These are phyloP conservation scores for Leucopsar rothschildi DNA, from an alignment of 2,113 vertebrate genomes.

Conservation along the genomic window DNA sequence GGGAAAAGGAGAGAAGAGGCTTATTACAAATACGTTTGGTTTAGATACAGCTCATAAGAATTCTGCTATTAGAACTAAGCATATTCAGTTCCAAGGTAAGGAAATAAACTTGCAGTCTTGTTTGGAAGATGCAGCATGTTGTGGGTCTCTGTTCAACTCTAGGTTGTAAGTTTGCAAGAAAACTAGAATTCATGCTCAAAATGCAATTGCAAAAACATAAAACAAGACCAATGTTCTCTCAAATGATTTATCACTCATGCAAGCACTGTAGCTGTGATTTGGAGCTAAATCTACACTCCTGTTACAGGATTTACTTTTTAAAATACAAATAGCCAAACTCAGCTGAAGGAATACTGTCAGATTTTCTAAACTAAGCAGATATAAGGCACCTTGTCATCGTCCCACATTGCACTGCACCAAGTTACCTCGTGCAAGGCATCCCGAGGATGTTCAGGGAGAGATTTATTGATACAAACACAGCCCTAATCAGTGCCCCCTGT, in stretches of 20 bases:
- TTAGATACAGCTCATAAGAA: not conserved
- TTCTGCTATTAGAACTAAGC: not conserved
- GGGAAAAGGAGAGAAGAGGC: not conserved
- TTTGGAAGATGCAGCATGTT: not conserved
- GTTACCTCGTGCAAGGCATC: not conserved
- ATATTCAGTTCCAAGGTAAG: not conserved
- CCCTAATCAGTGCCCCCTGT: not conserved
- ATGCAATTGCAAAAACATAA: not conserved
- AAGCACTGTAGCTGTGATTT: not conserved
- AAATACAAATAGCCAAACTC: not conserved
- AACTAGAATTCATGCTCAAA: not conserved
- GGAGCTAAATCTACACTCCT: not conserved
- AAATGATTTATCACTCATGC: not conserved
- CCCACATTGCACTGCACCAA: not conserved
- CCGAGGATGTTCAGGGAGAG: not conserved
- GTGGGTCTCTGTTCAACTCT: not conserved
- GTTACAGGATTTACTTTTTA: not conserved
- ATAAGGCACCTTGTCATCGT: not conserved
- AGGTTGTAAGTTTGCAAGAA: not conserved
- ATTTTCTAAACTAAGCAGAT: not conserved
- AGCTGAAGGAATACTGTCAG: not conserved
- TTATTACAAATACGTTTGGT: not conserved
- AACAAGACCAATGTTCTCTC: not conserved
- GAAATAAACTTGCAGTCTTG: not conserved
- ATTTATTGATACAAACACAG: not conserved